Evolutionary conservation across 2,797 vertebrate species (phyloP).

Genomic region (Cephalopachus bancanus): DNA sequence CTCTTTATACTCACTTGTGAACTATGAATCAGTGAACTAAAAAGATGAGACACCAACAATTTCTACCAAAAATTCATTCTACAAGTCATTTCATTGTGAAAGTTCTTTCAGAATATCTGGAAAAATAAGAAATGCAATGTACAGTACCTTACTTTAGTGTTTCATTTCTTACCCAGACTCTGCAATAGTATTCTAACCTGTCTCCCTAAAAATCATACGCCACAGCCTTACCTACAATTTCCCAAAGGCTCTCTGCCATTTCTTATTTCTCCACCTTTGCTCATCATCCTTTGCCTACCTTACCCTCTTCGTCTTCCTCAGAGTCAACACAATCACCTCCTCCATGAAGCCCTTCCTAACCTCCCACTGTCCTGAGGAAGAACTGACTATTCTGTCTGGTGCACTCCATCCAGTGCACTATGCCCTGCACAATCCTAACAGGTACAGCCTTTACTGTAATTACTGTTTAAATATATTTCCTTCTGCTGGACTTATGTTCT

Average conservation of each 20-base stretch:
- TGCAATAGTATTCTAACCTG: not conserved
- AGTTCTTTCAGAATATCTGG: not conserved
- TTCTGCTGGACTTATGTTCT: not conserved
- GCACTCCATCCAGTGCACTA: not conserved
- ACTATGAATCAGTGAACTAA: not conserved
- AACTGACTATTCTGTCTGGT: not conserved
- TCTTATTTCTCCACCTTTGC: not conserved
- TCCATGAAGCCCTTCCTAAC: not conserved
- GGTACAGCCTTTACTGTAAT: not conserved
- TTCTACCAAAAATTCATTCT: constrained; percentile 13
- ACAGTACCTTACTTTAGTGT: not conserved
- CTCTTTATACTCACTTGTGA: not conserved
- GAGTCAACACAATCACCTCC: not conserved
- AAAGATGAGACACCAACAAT: not conserved
- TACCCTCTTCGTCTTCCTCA: not conserved
- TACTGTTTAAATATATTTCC: not conserved
- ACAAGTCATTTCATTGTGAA: not conserved
- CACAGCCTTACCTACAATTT: not conserved
- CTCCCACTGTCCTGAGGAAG: not conserved
- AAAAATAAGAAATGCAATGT: not conserved
- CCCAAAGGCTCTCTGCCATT: constrained; percentile 15
- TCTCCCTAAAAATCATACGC: not conserved
- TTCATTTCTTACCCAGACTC: not conserved
- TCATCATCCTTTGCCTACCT: not conserved
- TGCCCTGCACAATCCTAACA: not conserved